Conservation (phyloP, 2,113 vertebrate genomes). For the Benthochromis sp. region DNA sequence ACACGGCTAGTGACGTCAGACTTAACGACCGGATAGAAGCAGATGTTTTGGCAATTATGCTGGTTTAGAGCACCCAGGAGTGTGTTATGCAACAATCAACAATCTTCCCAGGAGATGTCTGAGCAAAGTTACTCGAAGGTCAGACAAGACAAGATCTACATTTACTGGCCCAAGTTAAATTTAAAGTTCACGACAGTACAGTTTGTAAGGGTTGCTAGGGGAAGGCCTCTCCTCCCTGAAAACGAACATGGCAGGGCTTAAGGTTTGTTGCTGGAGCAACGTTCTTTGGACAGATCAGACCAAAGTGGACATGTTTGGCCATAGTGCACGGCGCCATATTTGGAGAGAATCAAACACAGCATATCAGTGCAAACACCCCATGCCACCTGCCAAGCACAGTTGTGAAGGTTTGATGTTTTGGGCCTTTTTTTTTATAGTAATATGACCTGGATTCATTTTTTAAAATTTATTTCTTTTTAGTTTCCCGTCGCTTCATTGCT, state of each 20-base stretch:
- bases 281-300: not conserved
- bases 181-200: not conserved
- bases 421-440: not conserved
- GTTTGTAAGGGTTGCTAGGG: not conserved
- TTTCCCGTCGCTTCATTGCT: not conserved
- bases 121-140: not conserved
- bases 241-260: not conserved
- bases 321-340: not conserved
- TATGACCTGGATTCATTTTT: not conserved
- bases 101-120: not conserved
- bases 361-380: not conserved
- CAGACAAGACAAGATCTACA: not conserved
- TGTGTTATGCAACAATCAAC: not conserved
- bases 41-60: not conserved
- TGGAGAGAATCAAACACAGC: not conserved
- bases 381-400: not conserved
- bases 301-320: not conserved
- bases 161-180: not conserved
- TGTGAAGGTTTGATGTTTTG: not conserved
- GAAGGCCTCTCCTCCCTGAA: not conserved
- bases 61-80: not conserved
- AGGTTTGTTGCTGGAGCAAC: not conserved
- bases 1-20: not conserved
- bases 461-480: rapidly evolving
- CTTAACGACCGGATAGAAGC: not conserved